Evolutionary conservation across 2,797 vertebrate species (phyloP).

Genomic region (Nyctibius grandis): DNA sequence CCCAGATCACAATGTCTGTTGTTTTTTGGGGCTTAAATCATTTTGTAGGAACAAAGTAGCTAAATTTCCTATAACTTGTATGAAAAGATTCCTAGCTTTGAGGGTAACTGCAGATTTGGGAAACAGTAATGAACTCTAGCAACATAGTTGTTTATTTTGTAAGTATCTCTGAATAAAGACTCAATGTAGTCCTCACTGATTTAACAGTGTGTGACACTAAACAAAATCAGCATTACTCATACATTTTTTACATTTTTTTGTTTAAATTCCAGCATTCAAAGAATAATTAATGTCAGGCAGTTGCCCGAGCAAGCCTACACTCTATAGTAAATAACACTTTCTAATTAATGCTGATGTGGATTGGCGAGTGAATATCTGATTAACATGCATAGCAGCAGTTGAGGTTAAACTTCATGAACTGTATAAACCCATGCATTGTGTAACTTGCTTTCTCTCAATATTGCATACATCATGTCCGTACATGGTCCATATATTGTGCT

Average conservation of each 20-base stretch:
- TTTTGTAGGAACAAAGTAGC: background rate
- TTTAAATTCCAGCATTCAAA: slow-evolving; percentile 10
- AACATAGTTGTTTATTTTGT: background rate
- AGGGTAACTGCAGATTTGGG: background rate
- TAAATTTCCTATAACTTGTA: background rate
- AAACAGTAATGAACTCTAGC: background rate
- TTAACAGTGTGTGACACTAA: background rate
- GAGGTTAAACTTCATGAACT: background rate
- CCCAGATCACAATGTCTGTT: background rate
- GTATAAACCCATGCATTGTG: background rate
- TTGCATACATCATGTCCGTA: background rate
- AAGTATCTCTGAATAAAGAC: background rate
- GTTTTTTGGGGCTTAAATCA: background rate
- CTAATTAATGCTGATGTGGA: background rate
- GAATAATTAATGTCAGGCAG: background rate
- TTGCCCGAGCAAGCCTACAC: background rate
- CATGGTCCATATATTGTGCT: background rate
- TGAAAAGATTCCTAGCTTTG: background rate
- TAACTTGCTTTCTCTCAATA: background rate
- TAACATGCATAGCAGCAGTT: background rate
- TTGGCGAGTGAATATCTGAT: background rate
- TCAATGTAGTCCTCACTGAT: background rate
- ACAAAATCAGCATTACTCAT: background rate
- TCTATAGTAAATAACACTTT: slow-evolving; percentile 9
- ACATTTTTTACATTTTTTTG: background rate